phyloP scores from a whole-genome alignment of 2,888 invertebrate species.

The Lasiommata megera region DNA sequence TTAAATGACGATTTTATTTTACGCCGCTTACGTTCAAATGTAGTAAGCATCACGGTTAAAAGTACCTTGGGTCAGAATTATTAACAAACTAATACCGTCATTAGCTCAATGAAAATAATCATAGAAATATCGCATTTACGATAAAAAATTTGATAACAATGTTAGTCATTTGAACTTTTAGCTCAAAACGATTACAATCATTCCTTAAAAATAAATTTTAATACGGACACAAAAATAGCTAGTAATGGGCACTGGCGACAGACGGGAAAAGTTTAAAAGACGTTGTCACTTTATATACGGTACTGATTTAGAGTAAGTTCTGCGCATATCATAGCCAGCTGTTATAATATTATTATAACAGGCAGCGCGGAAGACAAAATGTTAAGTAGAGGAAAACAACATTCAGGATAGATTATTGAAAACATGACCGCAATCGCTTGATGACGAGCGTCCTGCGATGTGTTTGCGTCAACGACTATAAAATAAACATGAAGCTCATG shows the following conservation, averaged over 20 bases:
- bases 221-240: no score
- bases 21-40: background rate
- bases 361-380: background rate
- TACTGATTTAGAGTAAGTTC: no score
- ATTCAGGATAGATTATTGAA: slow-evolving; percentile 12
- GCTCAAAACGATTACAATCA: background rate
- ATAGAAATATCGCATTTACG: background rate
- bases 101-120: background rate
- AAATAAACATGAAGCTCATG: background rate
- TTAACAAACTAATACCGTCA: no score
- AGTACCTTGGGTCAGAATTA: no score
- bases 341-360: no score
- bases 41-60: background rate
- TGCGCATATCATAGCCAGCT: background rate
- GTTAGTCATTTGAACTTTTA: no score
- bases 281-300: no score
- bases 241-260: no score
- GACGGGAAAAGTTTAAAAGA: no score
- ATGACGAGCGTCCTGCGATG: slow-evolving; percentile 20
- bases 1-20: background rate
- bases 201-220: no score
- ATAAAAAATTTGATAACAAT: no score
- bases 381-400: slow-evolving; percentile 14
- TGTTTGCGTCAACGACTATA: background rate
- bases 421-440: slow-evolving; percentile 16